Evolutionary conservation across 2,113 vertebrate genomes (phyloP), one percentile per base, ranked within the genome.

Genomic region (Scolopax mira): DNA sequence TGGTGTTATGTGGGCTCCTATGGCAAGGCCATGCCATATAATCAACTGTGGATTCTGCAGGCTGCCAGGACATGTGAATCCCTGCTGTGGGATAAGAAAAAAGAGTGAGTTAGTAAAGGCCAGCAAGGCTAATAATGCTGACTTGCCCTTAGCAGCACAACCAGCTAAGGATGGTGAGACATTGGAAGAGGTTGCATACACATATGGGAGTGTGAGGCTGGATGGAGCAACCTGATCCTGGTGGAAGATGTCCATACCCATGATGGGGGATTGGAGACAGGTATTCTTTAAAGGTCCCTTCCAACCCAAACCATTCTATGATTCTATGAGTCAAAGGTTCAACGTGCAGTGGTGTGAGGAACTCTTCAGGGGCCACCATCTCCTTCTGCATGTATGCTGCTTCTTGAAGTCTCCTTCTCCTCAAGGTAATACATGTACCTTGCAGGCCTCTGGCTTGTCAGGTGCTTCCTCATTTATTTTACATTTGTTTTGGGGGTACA

Each of bases 251-350:
- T 51, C 44, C 10, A 2, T 55, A 35, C 9, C n/a, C 18, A 7
- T 1, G 1, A 17, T 9, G 13, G 4, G 9, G 15, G 7, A 13
- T 8, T 73, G 33, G 14, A 62, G 8, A 13, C 22, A 33, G n/a
- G 28, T 48, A 42, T 65, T 74, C 23, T 11, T 48, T 33, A 48
- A 25, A 64, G 33, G 17, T 54, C 39, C 33, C 24, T 61, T 83
- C 27, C 37, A 62, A 31, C 19, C 15, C 46, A 61, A 61, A 42
- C 24, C 16, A 4, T 72, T 44, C 48, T 62, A 24, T 41, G n/a
- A 33, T 31, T 48, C 22, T 15, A 1, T 39, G 54, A 79, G 22
- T 74, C 25, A 12, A 35, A 69, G 46, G 11, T 75, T 85, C 46
- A 39, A 75, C 30, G 28, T 24, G 6, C 18, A 35, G 39, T 9